Conservation (phyloP, 1,140 invertebrate genomes). For the Linepithema humile region DNA sequence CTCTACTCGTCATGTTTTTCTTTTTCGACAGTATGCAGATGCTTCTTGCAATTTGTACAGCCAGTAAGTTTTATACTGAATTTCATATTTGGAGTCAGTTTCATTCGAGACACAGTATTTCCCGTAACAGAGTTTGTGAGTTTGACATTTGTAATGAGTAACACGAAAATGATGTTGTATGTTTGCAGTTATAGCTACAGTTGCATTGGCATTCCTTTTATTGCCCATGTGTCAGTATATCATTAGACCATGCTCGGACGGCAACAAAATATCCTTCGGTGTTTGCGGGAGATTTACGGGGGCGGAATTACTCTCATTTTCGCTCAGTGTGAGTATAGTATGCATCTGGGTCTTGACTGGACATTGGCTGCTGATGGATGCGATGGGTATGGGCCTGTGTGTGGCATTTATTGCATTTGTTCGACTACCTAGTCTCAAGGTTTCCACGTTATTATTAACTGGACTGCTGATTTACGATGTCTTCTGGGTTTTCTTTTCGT, state of each 20-base stretch:
- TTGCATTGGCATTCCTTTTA: slow-evolving; percentile 97
- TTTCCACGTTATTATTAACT: slow-evolving; percentile 96
- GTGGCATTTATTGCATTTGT: slow-evolving; percentile 99
- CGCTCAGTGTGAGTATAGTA: slow-evolving; percentile 96
- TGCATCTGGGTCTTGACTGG: slow-evolving; percentile 98
- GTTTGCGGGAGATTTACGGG: slow-evolving; percentile 95
- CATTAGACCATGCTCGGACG: slow-evolving; percentile 93
- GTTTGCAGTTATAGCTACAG: slow-evolving; percentile 95
- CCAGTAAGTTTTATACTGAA: slow-evolving; percentile 89
- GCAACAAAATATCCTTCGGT: slow-evolving; percentile 95
- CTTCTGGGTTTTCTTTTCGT: slow-evolving; percentile 99
- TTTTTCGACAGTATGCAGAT: slow-evolving; percentile 99
- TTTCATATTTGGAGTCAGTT: slow-evolving; percentile 46
- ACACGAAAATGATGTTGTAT: slow-evolving; percentile 47
- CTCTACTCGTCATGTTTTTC: slow-evolving; percentile 98
- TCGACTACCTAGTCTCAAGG: slow-evolving; percentile 97
- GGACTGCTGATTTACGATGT: slow-evolving; percentile 98
- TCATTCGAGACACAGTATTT: background rate
- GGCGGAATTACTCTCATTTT: slow-evolving; percentile 97
- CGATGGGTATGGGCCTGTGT: slow-evolving; percentile 98
- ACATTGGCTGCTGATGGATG: slow-evolving; percentile 99
- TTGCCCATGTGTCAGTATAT: slow-evolving; percentile 99
- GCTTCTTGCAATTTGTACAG: slow-evolving; percentile 98
- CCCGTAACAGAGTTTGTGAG: too few relatives aligned
- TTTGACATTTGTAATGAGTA: too few relatives aligned